Base-by-base conservation (phyloP, 2,113 vertebrate species). In the Melanostigma gelatinosum region DNA sequence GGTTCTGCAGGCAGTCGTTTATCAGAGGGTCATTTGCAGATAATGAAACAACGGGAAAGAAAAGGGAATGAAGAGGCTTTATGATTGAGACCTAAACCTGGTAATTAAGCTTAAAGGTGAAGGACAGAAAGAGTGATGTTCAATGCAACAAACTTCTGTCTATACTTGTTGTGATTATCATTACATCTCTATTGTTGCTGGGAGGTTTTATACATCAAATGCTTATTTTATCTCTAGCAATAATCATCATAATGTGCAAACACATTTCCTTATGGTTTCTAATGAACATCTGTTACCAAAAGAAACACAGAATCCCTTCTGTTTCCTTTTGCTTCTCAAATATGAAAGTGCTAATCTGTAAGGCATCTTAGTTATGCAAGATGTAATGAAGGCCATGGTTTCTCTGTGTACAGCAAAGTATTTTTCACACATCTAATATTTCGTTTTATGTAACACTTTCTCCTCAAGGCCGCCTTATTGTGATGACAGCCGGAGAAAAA, bases 1-100 rank as follows among this genome's bases (percentile, higher is more conserved):
- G 78, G 68, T 75, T 77, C 68, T 57, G 16, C 64, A 72, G 75
- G 63, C 58, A 42, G 58, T 42, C 42, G 6, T 48, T n/a, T 42
- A 9, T 57, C 46, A 57, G 38, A 80, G 55, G 73, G 52, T 57
- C 61, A 48, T 74, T 85, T 48, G 9, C 8, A 4, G 40, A 27
- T 69, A 34, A 76, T 55, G 42, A 80, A 67, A 66, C 6, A 10
- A 27, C 11, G 22, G 10, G 16, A 55, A 52, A 57, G n/a, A 57
- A 74, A 13, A 52, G 62, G 15, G 27, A 20, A 58, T 55, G 58
- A 73, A 46, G 36, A 77, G 64, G 77, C 8, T 13, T 12, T 29
- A 57, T 52, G 27, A 61, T 3, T 60, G 40, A 66, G 27, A 57
- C 32, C 20, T 68, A 15, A 69, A 69, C 29, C 13, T 32, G 42